Evolutionary conservation across 2,113 vertebrate species (phyloP), one percentile per base, ranked within the genome.

Genomic region (Phylloscopus whistleri): DNA sequence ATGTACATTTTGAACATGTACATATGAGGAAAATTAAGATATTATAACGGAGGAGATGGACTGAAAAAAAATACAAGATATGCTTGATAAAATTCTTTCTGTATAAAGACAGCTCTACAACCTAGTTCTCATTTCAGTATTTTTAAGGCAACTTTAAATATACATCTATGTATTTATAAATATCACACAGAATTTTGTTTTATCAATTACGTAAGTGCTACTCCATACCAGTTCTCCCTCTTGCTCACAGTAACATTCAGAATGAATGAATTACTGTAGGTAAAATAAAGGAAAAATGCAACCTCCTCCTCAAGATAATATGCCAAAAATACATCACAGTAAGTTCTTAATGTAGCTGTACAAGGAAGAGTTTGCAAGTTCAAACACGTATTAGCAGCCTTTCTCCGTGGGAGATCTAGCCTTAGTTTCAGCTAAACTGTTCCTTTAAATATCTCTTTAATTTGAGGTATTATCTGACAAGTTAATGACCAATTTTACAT

Each of bases 301-400:
- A n/a, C 79, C 80, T 93, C 72, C 90, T 43, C 75, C 88, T 92
- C 92, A 95, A 69, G 70, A 91, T 83, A 51, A n/a, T 58, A 86
- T 84, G 63, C 90, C 79, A 86, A 33, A 94, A 92, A 70, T 93
- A 49, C 15, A 86, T 93, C 51, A 51, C 51, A 33, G 24, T 56
- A 86, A 70, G 30, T 77, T 84, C 59, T 73, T 59, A 44, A 15
- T 43, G 37, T 83, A 83, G 39, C 59, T 51, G 20, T 76, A 46
- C 37, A 62, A 73, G 39, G 72, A 93, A 44, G 73, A 58, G 27
- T 94, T 91, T 90, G 35, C 78, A 76, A 88, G 85, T 93, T 94
- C 63, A 80, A 67, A 83, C 88, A 43, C 24, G 4, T 83, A 58
- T 56, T 64, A 90, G 68, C 72, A 93, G 49, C 52, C 60, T 83